Conservation (phyloP, 2,888 invertebrate species). For the Pocota personata region DNA sequence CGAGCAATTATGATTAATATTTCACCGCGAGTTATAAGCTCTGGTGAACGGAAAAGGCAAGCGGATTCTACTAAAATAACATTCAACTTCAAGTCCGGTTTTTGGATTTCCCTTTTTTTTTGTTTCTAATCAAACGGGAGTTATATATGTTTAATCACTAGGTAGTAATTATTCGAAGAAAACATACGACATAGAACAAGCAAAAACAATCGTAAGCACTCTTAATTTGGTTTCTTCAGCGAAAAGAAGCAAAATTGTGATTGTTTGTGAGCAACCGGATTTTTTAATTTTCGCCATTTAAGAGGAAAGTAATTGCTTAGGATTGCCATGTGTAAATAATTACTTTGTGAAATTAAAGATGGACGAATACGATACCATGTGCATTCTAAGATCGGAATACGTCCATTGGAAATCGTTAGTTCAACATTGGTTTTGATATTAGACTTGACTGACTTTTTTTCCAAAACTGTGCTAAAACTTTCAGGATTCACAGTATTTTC, state of each 20-base stretch:
- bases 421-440: no score
- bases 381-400: no score
- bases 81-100: slow-evolving; percentile 6
- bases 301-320: not conserved
- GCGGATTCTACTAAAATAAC: not conserved
- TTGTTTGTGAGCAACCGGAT: slow-evolving; percentile 14
- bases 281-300: not conserved
- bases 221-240: not conserved
- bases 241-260: not conserved
- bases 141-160: not conserved
- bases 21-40: not conserved
- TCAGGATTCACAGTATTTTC: no score
- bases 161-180: not conserved
- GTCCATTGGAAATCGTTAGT: no score
- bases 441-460: no score
- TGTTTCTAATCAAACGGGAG: slow-evolving; percentile 11
- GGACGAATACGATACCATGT: no score
- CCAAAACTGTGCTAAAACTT: no score
- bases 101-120: not conserved
- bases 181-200: not conserved
- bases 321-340: not conserved
- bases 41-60: not conserved
- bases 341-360: no score
- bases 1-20: slow-evolving; percentile 3
- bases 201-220: slow-evolving; percentile 2